Conservation (phyloP, 2,797 vertebrate genomes). For the Bovichtus variegatus region DNA sequence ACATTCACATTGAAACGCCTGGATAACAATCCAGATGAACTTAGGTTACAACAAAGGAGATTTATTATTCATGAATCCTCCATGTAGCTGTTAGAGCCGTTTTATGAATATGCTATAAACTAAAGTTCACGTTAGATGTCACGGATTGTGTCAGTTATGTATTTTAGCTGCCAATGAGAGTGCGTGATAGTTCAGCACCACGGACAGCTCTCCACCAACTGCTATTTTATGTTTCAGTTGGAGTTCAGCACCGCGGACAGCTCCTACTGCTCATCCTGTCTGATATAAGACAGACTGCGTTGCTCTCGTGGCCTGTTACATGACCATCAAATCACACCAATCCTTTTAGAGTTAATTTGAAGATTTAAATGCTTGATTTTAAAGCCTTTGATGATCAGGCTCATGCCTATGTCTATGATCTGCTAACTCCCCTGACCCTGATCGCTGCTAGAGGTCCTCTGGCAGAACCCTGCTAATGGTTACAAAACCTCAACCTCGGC, state of each 20-base stretch:
- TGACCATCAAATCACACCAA: background rate
- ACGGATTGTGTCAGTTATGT: background rate
- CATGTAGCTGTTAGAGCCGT: constrained; percentile 12
- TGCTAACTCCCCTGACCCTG: background rate
- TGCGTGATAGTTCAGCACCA: constrained; percentile 10
- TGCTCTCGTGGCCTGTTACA: constrained; percentile 20
- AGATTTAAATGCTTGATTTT: background rate
- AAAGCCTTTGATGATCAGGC: background rate
- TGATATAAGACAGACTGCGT: background rate
- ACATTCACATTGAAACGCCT: background rate
- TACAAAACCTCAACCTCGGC: background rate
- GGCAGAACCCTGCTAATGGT: background rate
- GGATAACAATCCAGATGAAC: constrained; percentile 34
- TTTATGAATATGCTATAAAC: constrained; percentile 38
- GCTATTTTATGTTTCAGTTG: background rate
- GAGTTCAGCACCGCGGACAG: constrained; percentile 62
- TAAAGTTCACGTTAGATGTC: constrained; percentile 28
- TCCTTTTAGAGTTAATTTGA: background rate
- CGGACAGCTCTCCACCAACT: constrained; percentile 12
- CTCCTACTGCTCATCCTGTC: background rate
- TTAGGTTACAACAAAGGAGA: constrained; percentile 27
- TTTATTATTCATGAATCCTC: constrained; percentile 44
- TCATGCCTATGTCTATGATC: background rate
- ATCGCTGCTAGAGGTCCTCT: background rate
- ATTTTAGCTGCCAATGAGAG: constrained; percentile 5